Evolutionary conservation across 37 sponge, comb jelly and placozoan genomes (phyloP), one percentile per base, ranked within the genome.

Genomic region (Spongilla lacustris): DNA sequence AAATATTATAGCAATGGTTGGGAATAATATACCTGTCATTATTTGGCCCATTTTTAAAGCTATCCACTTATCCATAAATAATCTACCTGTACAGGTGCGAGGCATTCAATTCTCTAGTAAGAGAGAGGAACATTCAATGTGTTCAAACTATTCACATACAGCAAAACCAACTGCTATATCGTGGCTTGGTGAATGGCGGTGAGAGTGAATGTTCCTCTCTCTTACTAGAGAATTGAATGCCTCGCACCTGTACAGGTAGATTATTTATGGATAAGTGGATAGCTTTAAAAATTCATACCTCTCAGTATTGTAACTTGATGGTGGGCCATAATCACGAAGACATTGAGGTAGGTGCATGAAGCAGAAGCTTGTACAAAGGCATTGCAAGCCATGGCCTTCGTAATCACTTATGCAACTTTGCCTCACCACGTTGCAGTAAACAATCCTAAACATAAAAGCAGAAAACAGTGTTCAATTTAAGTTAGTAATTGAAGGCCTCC

Each of bases 271-370:
- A 22, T 74, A 23, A 26, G 23, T 31, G 29, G 41, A 41, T 41
- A 41, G 41, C 41, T 41, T 41, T 41, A 41, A 41, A 41, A 41
- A 41, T 41, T 41, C 41, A 6, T 41, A 85, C 87, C 87, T 86
- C 48, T 86, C 80, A 68, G 87, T 86, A 36, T 70, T 86, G 69
- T 72, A 86, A 38, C 22, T 36, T 25, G 34, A 24, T 77, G 87
- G 23, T 46, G 87, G 87, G 24, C 87, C 87, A 79, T 80, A 87
- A 71, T 79, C 80, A 13, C 36, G 71, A 24, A 87, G 80, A 72
- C 48, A 49, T 17, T 87, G 74, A 17, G 69, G 80, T 29, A 87
- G 34, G 36, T 87, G n/a, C n/a, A n/a, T n/a, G 87, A 14, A 87
- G 74, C 21, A 58, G 58, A 58, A 58, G 37, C 34, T 69, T 87